Conservation (phyloP, 2,888 invertebrate genomes). For the Mesorhabditis belari region DNA sequence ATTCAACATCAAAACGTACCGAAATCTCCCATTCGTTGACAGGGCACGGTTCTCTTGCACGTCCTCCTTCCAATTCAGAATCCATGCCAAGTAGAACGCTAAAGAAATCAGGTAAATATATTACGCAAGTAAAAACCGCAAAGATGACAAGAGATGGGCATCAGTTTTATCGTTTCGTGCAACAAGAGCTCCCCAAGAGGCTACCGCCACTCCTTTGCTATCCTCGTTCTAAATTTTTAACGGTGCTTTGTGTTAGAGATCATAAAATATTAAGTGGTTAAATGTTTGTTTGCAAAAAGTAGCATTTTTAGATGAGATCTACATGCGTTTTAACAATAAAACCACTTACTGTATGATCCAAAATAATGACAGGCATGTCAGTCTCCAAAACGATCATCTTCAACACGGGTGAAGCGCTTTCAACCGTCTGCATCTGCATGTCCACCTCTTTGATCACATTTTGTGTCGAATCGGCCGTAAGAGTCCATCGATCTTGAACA, state of each 20-base stretch:
- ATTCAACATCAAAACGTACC: background rate
- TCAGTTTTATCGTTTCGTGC: slow-evolving; percentile 21
- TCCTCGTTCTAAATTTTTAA: slow-evolving; percentile 18
- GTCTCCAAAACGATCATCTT: slow-evolving; percentile 23
- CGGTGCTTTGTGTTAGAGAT: background rate
- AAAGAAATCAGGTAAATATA: background rate
- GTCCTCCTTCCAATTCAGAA: slow-evolving; percentile 15
- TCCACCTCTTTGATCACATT: slow-evolving; percentile 25
- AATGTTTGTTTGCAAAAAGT: background rate
- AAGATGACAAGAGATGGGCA: slow-evolving; percentile 15
- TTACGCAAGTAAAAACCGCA: slow-evolving; percentile 15
- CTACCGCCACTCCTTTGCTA: slow-evolving; percentile 33
- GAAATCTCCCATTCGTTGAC: slow-evolving; percentile 33
- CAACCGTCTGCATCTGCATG: slow-evolving; percentile 17
- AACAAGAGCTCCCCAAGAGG: slow-evolving; percentile 47
- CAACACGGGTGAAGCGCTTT: slow-evolving; percentile 16
- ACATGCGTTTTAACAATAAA: background rate
- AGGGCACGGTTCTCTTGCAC: slow-evolving; percentile 19
- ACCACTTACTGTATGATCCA: slow-evolving; percentile 20
- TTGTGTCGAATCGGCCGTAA: slow-evolving; percentile 18
- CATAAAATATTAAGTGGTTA: background rate
- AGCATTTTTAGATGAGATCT: background rate
- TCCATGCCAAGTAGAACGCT: slow-evolving; percentile 31
- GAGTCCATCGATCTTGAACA: slow-evolving; percentile 29
- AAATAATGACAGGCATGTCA: slow-evolving; percentile 14